Percentiles rank a stretch among this genome's conserved stretches.
phyloP scores from a whole-genome alignment of 2,888 invertebrate species.

The Diaprepes abbreviatus region DNA sequence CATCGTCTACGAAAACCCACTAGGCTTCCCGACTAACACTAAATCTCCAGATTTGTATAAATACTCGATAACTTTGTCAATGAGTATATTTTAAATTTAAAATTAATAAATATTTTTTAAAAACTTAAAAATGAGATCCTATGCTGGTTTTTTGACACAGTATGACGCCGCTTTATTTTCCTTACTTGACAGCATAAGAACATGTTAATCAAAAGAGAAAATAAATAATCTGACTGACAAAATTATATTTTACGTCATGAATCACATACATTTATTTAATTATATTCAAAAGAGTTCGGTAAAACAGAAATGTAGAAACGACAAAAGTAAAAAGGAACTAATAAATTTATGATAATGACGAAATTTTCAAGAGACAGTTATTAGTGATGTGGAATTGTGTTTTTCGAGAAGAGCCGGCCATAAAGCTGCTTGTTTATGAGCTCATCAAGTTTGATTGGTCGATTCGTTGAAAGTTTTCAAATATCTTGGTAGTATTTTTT shows the following conservation, averaged over 20 bases:
- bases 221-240: too few species aligned
- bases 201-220: too few species aligned
- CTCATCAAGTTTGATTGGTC: constrained; percentile 46
- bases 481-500: constrained; percentile 35
- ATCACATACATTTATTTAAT: constrained; percentile 4
- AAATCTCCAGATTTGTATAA: too few species aligned
- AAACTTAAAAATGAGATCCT: too few species aligned
- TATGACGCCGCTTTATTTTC: too few species aligned
- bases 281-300: constrained; percentile 10
- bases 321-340: constrained; percentile 31
- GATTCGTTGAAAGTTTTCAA: constrained; percentile 42
- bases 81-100: too few species aligned
- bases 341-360: constrained; percentile 45
- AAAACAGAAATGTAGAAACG: constrained; percentile 20
- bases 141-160: too few species aligned
- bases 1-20: too few species aligned
- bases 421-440: constrained; percentile 45
- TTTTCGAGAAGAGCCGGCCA: constrained; percentile 42
- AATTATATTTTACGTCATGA: constrained; percentile 8
- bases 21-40: too few species aligned
- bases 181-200: too few species aligned
- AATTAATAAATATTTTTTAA: too few species aligned
- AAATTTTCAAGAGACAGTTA: constrained; percentile 47
- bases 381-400: constrained; percentile 42
- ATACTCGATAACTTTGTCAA: too few species aligned